Evolutionary conservation across 2,113 vertebrate genomes (phyloP).

Genomic region (Phalacrocorax aristotelis): DNA sequence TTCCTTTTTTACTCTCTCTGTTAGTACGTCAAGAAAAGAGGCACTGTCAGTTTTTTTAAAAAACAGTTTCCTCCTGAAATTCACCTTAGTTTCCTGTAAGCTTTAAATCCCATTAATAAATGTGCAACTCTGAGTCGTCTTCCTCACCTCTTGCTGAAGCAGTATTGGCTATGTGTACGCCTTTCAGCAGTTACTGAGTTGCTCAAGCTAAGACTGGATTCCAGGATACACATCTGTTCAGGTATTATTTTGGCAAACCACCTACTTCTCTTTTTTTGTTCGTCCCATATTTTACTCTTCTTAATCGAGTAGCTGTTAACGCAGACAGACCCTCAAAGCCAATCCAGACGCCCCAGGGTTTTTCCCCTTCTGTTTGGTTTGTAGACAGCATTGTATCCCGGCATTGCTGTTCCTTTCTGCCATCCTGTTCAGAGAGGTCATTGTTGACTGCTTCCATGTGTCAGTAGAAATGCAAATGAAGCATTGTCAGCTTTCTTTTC

Average conservation of each 20-base stretch:
- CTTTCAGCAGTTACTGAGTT: neutral
- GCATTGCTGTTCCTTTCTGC: neutral
- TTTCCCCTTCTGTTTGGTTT: neutral
- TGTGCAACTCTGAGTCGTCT: neutral
- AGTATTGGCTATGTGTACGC: neutral
- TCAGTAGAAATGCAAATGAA: slow-evolving; percentile 48
- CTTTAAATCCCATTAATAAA: neutral
- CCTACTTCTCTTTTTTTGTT: neutral
- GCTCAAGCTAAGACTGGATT: neutral
- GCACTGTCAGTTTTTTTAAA: accelerated
- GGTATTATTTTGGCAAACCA: neutral
- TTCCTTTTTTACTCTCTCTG: neutral
- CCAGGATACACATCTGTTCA: neutral
- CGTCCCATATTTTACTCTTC: neutral
- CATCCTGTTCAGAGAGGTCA: neutral
- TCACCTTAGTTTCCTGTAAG: neutral
- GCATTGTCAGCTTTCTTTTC: slow-evolving; percentile 42
- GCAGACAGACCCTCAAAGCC: neutral
- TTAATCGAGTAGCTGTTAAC: neutral
- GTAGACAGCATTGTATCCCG: slow-evolving; percentile 20
- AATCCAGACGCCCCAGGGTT: neutral
- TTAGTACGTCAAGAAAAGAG: neutral
- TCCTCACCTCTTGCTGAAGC: neutral
- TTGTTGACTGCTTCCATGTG: slow-evolving; percentile 17
- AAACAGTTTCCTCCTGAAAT: neutral